Percentiles rank a stretch among this genome's conserved stretches.
These are phyloP conservation scores for Dryobotodes eremita DNA, from an alignment of 2,888 invertebrate genomes.

Conservation along the genomic window DNA sequence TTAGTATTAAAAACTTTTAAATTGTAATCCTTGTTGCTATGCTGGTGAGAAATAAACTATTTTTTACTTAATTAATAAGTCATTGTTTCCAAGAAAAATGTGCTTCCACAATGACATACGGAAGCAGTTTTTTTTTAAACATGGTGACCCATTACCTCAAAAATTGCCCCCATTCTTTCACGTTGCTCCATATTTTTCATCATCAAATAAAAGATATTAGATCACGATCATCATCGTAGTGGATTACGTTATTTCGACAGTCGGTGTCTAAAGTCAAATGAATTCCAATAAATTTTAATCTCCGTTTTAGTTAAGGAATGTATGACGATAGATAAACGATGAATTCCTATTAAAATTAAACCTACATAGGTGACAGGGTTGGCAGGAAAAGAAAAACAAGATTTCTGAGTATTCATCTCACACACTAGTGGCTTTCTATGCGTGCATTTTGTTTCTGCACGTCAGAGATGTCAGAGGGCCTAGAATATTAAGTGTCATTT, in stretches of 20 bases:
- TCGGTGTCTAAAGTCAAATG: slow-evolving; percentile 63
- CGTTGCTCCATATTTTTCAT: not conserved
- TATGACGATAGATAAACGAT: slow-evolving; percentile 74
- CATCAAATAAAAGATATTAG: slow-evolving; percentile 4
- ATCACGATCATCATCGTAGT: slow-evolving; percentile 25
- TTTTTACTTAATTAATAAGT: too few relatives aligned
- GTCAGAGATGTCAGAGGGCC: not conserved
- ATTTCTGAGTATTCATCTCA: not conserved
- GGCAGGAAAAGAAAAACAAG: slow-evolving; percentile 33
- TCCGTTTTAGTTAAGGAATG: slow-evolving; percentile 69
- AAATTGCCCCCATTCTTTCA: not conserved
- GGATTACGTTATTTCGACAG: slow-evolving; percentile 70
- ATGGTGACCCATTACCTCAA: not conserved
- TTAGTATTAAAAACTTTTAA: too few relatives aligned
- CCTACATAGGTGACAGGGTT: slow-evolving; percentile 60
- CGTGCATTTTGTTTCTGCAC: not conserved
- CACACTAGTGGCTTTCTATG: not conserved
- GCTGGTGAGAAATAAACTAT: too few relatives aligned
- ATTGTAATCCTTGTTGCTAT: too few relatives aligned
- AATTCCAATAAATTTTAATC: slow-evolving; percentile 70
- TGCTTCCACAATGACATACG: too few relatives aligned
- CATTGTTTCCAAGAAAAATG: not conserved
- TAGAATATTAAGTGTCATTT: not conserved
- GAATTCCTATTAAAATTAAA: slow-evolving; percentile 68
- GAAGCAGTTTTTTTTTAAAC: too few relatives aligned